A percentile compares a stretch with the other conserved stretches of the same genome.
These are phyloP conservation scores for Ophioderma brevispina DNA, from an alignment of 35 echinoderm and acorn worm genomes.

Conservation along the genomic window DNA sequence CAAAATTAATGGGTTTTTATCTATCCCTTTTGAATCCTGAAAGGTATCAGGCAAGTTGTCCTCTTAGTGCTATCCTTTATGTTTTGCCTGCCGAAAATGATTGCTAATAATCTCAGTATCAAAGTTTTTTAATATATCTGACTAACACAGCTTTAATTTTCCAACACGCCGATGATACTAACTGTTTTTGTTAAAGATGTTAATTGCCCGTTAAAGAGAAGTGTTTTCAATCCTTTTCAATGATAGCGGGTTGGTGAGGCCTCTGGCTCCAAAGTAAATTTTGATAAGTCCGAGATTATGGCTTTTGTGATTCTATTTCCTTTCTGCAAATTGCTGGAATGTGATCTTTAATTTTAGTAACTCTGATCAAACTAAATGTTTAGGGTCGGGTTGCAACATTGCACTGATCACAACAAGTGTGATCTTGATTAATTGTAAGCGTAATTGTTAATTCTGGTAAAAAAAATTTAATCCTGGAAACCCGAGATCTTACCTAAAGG, in stretches of 20 bases:
- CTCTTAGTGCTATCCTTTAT: neutral
- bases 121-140: neutral
- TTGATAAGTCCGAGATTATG: neutral
- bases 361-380: neutral
- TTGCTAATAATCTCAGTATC: neutral
- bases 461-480: neutral
- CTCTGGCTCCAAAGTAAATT: neutral
- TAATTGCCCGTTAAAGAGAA: neutral
- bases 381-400: neutral
- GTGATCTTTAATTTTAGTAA: neutral
- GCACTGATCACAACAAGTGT: neutral
- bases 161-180: slow-evolving; percentile 51
- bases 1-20: neutral
- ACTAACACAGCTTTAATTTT: slow-evolving; percentile 6
- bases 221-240: neutral
- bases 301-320: neutral
- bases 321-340: neutral
- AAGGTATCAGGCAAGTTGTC: neutral
- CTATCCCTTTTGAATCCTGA: neutral
- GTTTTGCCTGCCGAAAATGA: neutral
- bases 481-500: neutral
- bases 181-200: neutral
- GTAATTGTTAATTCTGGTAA: neutral
- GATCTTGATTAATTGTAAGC: neutral
- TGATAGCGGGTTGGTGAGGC: neutral